Evolutionary conservation across 2,113 vertebrate genomes (phyloP), one percentile per base, ranked within the genome.

Genomic region (Pterophyllum scalare): DNA sequence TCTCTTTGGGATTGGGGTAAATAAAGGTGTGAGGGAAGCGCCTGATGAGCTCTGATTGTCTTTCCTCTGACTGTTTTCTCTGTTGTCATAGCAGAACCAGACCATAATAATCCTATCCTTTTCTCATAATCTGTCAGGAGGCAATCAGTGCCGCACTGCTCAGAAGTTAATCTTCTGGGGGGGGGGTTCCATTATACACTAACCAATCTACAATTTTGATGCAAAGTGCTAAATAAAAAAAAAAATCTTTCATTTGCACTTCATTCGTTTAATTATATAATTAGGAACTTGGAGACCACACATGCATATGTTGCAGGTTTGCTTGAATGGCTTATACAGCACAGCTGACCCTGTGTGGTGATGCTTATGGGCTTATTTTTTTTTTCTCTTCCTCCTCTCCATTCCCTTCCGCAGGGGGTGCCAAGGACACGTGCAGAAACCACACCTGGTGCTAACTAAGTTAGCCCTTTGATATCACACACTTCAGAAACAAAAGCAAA

Each of bases 1-100:
- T 96, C 94, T 96, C 95, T 91, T 94, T 84, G 94, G 95, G 88
- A 91, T 91, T 91, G 93, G 92, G 87, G 94, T 96, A 95, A 96
- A 96, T 96, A 96, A 96, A 96, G 94, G 94, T 95, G 94, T 94
- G 94, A 93, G 89, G 84, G 93, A 95, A 90, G 80, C 67, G 80
- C 90, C 92, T 95, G 94, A 95, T 95, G 89, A 94, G 93, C 93
- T 93, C 87, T 91, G 95, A 95, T 95, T 92, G 93, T 91, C 87
- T 94, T 92, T 84, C 88, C 89, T 92, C 92, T 88, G 91, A 88
- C 92, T 94, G 93, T 94, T 95, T 92, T 93, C 87, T 94, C 91
- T 89, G 92, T 94, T 95, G 94, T 94, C 93, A 90, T 91, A 94
- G 88, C 85, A 92, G 89, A 92, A 82, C 61, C 86, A 95, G 92